A percentile compares a stretch with the other conserved stretches of the same genome.
These are phyloP conservation scores for Chelonoidis abingdonii DNA, from an alignment of 2,113 vertebrate species.

Conservation along the genomic window DNA sequence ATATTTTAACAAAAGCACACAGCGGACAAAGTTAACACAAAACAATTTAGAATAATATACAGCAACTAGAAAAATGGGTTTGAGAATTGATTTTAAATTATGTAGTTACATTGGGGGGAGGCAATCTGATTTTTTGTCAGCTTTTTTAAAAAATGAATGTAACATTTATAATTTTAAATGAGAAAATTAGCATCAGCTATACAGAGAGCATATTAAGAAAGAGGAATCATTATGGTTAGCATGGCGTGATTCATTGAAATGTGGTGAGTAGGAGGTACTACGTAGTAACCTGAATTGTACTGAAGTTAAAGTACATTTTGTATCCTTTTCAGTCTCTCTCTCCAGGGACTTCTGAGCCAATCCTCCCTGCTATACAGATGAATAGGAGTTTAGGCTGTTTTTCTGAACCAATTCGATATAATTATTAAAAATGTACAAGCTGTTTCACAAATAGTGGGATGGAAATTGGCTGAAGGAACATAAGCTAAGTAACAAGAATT, in stretches of 20 bases:
- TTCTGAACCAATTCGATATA: background rate
- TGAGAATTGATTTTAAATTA: slow-evolving; percentile 28
- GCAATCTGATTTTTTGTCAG: background rate
- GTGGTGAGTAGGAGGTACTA: slow-evolving; percentile 60
- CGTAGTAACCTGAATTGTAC: slow-evolving; percentile 47
- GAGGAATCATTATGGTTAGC: slow-evolving; percentile 10
- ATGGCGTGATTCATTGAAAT: slow-evolving; percentile 18
- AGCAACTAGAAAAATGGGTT: background rate
- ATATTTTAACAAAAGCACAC: slow-evolving; percentile 1
- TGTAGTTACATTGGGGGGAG: background rate
- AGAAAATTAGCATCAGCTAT: slow-evolving; percentile 27
- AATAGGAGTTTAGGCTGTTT: slow-evolving; percentile 24
- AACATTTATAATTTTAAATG: slow-evolving; percentile 50
- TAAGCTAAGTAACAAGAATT: slow-evolving; percentile 12
- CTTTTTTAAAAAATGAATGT: background rate
- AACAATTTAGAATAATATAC: background rate
- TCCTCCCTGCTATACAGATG: background rate
- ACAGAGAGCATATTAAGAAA: background rate
- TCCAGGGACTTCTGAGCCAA: background rate
- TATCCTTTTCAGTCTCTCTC: slow-evolving; percentile 2
- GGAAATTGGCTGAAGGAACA: slow-evolving; percentile 19
- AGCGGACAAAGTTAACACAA: background rate
- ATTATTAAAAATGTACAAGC: slow-evolving; percentile 19
- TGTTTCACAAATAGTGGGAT: slow-evolving; percentile 20
- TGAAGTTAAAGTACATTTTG: slow-evolving; percentile 40